Evolutionary conservation across 2,113 vertebrate genomes (phyloP).

Genomic region (Upupa epops): DNA sequence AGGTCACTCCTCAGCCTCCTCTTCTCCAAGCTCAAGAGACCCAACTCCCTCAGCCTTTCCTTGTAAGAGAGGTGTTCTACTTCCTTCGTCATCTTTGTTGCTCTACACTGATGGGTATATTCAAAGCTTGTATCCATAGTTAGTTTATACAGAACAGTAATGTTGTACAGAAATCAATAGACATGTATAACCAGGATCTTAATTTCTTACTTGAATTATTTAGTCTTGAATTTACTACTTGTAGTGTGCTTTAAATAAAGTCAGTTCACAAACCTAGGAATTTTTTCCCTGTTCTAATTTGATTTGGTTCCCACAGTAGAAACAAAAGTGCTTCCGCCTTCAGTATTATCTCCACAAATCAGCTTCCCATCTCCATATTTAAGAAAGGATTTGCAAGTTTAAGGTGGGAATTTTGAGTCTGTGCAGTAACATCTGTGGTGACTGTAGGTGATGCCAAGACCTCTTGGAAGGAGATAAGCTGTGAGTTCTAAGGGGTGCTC

Average conservation of each 20-base stretch:
- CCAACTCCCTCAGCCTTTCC: too few species aligned
- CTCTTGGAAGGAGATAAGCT: not conserved
- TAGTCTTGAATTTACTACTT: conserved; percentile 26
- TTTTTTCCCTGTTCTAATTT: not conserved
- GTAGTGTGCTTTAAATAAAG: not conserved
- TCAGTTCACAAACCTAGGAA: not conserved
- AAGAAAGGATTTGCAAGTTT: not conserved
- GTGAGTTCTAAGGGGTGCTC: not conserved
- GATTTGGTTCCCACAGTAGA: not conserved
- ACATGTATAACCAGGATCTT: not conserved
- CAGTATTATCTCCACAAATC: not conserved
- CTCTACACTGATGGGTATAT: not conserved
- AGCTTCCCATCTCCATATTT: not conserved
- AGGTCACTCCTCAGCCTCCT: too few species aligned
- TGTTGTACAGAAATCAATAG: not conserved
- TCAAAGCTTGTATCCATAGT: not conserved
- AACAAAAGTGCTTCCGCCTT: not conserved
- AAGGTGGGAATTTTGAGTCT: not conserved
- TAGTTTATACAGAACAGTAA: not conserved
- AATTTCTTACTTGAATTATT: conserved; percentile 31
- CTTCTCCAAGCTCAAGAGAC: too few species aligned
- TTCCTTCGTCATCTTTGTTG: too few species aligned
- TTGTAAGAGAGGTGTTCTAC: too few species aligned
- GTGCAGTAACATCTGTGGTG: not conserved
- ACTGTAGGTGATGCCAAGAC: not conserved